phyloP scores from a whole-genome alignment of 1,140 invertebrate species.

The Eufriesea mexicana region DNA sequence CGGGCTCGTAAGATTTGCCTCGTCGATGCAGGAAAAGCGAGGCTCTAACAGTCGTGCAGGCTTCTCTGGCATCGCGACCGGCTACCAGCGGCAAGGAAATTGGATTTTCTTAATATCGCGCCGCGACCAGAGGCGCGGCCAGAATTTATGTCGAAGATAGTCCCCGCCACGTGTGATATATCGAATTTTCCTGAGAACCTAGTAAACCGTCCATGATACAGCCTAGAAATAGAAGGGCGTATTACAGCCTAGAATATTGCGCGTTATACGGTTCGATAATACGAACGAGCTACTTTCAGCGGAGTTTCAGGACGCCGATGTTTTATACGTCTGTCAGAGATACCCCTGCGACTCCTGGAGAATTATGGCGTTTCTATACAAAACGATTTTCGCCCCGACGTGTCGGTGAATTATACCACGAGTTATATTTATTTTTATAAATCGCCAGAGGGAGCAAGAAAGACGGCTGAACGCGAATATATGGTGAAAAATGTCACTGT shows the following conservation, averaged over 20 bases:
- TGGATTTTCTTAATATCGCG: slow-evolving; percentile 58
- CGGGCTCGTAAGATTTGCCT: slow-evolving; percentile 32
- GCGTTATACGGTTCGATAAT: slow-evolving; percentile 5
- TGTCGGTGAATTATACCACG: too few relatives aligned
- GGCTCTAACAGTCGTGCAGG: slow-evolving; percentile 1
- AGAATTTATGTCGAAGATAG: slow-evolving; percentile 59
- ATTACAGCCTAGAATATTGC: not conserved
- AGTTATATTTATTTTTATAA: too few relatives aligned
- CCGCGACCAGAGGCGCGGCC: slow-evolving; percentile 31
- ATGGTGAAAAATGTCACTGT: too few relatives aligned
- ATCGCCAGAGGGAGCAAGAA: too few relatives aligned
- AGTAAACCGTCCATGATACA: slow-evolving; percentile 34
- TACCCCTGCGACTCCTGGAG: not conserved
- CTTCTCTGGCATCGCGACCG: slow-evolving; percentile 26
- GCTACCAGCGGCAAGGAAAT: slow-evolving; percentile 40
- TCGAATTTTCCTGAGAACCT: slow-evolving; percentile 41
- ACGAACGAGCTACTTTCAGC: not conserved
- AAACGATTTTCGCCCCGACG: not conserved
- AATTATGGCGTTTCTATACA: not conserved
- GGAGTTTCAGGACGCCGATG: not conserved
- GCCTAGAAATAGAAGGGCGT: not conserved
- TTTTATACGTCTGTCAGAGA: not conserved
- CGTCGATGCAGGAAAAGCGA: slow-evolving; percentile 36
- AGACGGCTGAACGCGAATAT: too few relatives aligned
- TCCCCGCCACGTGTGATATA: slow-evolving; percentile 26